Conservation (phyloP, 92 coral and sea anemone genomes). For the Umimayanthus chanpuru region DNA sequence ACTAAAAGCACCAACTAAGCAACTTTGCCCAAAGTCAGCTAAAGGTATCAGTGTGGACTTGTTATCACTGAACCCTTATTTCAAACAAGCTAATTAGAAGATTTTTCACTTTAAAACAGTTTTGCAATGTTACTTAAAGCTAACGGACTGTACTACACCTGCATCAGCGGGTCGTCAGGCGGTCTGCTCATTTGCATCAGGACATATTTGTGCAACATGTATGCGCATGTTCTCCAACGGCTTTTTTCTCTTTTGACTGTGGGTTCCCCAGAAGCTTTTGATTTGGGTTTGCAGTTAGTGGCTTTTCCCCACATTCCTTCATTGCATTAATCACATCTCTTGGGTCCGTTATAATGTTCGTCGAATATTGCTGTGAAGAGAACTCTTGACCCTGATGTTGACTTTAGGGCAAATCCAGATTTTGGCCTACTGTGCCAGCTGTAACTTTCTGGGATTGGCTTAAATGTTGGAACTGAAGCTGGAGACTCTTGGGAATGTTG, state of each 20-base stretch:
- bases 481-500: constrained; percentile 17
- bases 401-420: constrained; percentile 25
- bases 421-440: constrained; percentile 13
- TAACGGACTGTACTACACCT: constrained; percentile 12
- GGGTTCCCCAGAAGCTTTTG: constrained; percentile 36
- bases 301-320: constrained; percentile 20
- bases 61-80: neutral
- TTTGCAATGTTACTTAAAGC: constrained; percentile 18
- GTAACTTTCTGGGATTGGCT: constrained; percentile 11
- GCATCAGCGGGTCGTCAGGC: neutral
- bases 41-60: constrained; percentile 6
- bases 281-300: constrained; percentile 25
- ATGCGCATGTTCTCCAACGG: constrained; percentile 36
- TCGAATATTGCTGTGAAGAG: constrained; percentile 11
- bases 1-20: neutral
- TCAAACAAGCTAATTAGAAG: constrained; percentile 15
- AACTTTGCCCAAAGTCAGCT: constrained; percentile 8
- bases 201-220: constrained; percentile 22
- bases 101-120: neutral
- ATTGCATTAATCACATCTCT: constrained; percentile 10
- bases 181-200: constrained; percentile 29
- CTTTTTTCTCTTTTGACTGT: constrained; percentile 36
- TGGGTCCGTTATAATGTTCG: constrained; percentile 15
- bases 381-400: constrained; percentile 21
- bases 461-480: neutral